A percentile compares a stretch with the other conserved stretches of the same genome.
These are phyloP conservation scores for Nomada hirtipes DNA, from an alignment of 2,888 invertebrate genomes.

Conservation along the genomic window DNA sequence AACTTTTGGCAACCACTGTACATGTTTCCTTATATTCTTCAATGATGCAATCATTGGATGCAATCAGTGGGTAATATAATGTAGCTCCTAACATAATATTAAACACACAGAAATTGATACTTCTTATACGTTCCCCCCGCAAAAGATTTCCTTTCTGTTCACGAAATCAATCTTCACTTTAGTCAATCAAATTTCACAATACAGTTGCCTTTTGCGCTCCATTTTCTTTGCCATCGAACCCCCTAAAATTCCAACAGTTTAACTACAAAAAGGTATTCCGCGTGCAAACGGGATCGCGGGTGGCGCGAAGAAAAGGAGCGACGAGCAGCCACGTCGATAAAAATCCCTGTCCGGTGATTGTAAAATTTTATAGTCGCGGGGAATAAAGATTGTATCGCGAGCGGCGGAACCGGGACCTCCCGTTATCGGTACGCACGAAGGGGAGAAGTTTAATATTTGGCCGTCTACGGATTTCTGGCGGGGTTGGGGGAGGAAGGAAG, in stretches of 20 bases:
- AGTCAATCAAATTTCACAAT: not conserved
- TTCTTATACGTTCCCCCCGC: too few species aligned
- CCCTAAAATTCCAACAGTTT: not conserved
- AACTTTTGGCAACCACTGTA: too few species aligned
- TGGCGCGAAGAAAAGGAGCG: constrained; percentile 49
- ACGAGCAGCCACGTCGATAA: constrained; percentile 66
- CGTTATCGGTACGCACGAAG: constrained; percentile 76
- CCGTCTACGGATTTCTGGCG: constrained; percentile 78
- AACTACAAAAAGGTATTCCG: constrained; percentile 8
- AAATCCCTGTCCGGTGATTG: constrained; percentile 75
- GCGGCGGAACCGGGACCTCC: constrained; percentile 73
- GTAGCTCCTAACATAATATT: too few species aligned
- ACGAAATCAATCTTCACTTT: not conserved
- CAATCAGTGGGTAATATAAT: too few species aligned
- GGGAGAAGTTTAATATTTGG: constrained; percentile 79
- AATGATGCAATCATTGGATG: too few species aligned
- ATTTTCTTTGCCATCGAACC: constrained; percentile 4
- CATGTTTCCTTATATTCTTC: too few species aligned
- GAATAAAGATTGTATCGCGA: constrained; percentile 80
- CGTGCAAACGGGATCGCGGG: not conserved
- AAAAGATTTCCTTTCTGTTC: too few species aligned
- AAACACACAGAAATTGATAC: too few species aligned
- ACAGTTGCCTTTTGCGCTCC: not conserved
- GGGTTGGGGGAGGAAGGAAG: constrained; percentile 45
- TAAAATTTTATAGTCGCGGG: constrained; percentile 82